phyloP scores from a whole-genome alignment of 2,888 invertebrate species.

The Pheosia gnoma region DNA sequence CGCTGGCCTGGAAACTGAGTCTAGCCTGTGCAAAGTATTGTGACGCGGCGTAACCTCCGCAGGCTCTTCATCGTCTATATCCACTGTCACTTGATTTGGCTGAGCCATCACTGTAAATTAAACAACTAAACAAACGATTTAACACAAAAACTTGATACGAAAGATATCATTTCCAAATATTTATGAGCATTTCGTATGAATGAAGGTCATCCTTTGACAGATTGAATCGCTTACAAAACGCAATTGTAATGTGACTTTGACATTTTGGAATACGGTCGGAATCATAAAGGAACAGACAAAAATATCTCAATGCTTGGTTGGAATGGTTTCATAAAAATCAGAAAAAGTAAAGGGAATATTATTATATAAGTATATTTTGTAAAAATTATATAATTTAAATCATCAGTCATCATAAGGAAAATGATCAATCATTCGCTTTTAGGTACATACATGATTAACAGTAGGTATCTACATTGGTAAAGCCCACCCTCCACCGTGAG shows the following conservation, averaged over 20 bases:
- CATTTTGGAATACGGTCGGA: not conserved
- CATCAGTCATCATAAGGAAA: no score
- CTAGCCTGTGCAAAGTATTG: constrained; percentile 63
- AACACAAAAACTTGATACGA: constrained; percentile 21
- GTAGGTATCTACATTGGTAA: no score
- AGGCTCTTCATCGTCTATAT: constrained; percentile 69
- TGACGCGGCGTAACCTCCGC: constrained; percentile 58
- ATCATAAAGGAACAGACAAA: not conserved
- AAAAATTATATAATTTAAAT: no score
- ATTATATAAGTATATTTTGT: no score
- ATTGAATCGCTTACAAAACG: not conserved
- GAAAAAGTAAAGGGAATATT: no score
- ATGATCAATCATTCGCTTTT: no score
- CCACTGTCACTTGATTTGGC: constrained; percentile 70
- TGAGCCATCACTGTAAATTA: constrained; percentile 64
- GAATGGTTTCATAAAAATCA: not conserved
- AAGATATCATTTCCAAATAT: constrained; percentile 42
- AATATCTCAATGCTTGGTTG: no score
- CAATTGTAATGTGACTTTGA: not conserved
- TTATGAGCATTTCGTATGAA: constrained; percentile 25
- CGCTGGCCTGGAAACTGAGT: constrained; percentile 62
- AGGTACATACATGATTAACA: no score
- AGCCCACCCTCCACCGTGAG: no score
- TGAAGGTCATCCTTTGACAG: constrained; percentile 40
- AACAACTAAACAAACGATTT: constrained; percentile 27